These are phyloP conservation scores for Metellina segmentata DNA, from an alignment of 2,888 invertebrate species.

Conservation along the genomic window DNA sequence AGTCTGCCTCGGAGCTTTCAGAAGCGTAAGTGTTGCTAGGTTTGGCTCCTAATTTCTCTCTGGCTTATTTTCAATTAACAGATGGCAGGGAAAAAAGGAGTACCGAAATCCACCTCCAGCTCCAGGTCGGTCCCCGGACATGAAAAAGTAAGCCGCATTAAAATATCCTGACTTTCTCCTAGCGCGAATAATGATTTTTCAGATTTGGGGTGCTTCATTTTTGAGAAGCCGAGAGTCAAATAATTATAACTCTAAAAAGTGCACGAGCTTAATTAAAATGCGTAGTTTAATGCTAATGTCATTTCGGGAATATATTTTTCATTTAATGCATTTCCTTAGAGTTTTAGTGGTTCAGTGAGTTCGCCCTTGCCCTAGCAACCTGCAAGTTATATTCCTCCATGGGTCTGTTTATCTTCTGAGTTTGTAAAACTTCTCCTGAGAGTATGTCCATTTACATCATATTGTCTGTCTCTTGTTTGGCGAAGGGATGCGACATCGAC, in stretches of 20 bases:
- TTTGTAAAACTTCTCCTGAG: too few species aligned
- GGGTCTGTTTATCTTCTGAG: too few species aligned
- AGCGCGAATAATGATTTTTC: neutral
- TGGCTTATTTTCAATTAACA: constrained; percentile 3
- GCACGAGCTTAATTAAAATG: neutral
- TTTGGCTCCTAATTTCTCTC: neutral
- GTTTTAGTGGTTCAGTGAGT: neutral
- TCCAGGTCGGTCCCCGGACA: too few species aligned
- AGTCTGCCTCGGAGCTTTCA: neutral
- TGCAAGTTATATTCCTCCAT: too few species aligned
- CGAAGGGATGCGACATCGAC: too few species aligned
- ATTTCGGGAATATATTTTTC: neutral
- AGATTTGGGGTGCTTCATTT: neutral
- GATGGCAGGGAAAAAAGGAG: neutral
- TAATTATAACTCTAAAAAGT: neutral
- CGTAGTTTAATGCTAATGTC: neutral
- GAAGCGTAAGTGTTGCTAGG: constrained; percentile 2
- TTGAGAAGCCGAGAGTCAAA: neutral
- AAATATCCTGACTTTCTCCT: too few species aligned
- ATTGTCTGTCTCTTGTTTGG: too few species aligned
- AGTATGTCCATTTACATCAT: too few species aligned
- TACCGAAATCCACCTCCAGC: neutral
- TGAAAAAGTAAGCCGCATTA: too few species aligned
- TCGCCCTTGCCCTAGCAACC: too few species aligned
- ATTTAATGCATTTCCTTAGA: neutral